Evolutionary conservation across 2,113 vertebrate genomes (phyloP).

Genomic region (Budorcas taxicolor): DNA sequence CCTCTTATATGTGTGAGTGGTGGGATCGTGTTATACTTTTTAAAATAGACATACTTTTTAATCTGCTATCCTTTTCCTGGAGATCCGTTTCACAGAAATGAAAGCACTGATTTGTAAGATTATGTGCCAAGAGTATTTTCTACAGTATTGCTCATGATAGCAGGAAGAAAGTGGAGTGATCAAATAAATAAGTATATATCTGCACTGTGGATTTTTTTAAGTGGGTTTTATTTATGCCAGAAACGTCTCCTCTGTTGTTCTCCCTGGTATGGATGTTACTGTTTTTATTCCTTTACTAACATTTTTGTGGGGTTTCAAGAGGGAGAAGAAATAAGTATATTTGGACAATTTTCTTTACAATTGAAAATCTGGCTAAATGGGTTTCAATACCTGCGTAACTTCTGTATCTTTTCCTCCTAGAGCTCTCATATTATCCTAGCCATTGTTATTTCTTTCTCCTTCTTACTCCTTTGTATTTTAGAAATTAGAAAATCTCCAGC

Average conservation of each 20-base stretch:
- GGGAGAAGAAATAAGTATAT: background rate
- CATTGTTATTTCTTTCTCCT: background rate
- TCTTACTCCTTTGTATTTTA: background rate
- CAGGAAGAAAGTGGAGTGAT: background rate
- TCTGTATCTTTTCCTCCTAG: background rate
- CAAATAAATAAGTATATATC: background rate
- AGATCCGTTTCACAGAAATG: background rate
- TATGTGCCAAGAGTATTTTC: background rate
- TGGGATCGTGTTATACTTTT: background rate
- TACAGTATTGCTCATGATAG: background rate
- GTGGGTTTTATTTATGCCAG: background rate
- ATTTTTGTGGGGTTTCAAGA: constrained; percentile 13
- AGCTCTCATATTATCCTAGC: background rate
- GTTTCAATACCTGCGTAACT: background rate
- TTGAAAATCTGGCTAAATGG: background rate
- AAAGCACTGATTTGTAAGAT: background rate
- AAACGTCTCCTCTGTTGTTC: background rate
- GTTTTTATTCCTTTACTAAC: constrained; percentile 11
- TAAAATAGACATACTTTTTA: background rate
- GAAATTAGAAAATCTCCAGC: background rate
- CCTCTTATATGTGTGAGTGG: background rate
- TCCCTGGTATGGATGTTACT: background rate
- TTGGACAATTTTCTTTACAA: background rate
- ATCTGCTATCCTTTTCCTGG: background rate
- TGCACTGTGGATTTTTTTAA: background rate